Percentiles rank a stretch among this genome's conserved stretches.
phyloP scores from a whole-genome alignment of 37 sponge, comb jelly and placozoan genomes.

The Theonella swinhoei region DNA sequence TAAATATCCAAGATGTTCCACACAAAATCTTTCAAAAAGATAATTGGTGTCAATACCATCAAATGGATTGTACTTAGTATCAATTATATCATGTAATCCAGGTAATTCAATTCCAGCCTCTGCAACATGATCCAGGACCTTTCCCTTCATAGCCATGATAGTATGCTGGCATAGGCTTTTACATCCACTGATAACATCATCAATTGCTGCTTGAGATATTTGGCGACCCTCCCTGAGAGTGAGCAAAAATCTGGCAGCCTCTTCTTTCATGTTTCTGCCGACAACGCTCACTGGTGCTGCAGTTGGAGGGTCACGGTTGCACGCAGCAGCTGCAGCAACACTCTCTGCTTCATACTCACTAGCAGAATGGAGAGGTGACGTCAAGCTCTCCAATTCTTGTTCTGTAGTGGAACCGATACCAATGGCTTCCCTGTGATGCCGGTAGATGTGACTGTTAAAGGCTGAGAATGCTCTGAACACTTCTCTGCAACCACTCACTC shows the following conservation, averaged over 20 bases:
- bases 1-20: conserved; percentile 21
- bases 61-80: no score
- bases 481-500: conserved; percentile 18
- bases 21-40: no score
- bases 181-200: neutral
- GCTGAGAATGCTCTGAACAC: conserved; percentile 23
- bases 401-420: no score
- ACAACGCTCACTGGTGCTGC: no score
- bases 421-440: conserved; percentile 3
- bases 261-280: no score
- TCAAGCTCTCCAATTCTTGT: no score
- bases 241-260: conserved; percentile 13
- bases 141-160: neutral
- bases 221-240: conserved; percentile 6
- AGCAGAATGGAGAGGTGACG: no score
- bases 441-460: conserved; percentile 37
- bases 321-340: no score
- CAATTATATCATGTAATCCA: no score
- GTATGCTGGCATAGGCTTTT: neutral
- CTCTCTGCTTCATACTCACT: no score
- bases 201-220: conserved; percentile 33
- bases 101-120: neutral
- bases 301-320: no score
- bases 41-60: conserved; percentile 4
- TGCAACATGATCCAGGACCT: neutral